phyloP scores from a whole-genome alignment of 2,113 vertebrate genomes.

The Boleophthalmus pectinirostris region DNA sequence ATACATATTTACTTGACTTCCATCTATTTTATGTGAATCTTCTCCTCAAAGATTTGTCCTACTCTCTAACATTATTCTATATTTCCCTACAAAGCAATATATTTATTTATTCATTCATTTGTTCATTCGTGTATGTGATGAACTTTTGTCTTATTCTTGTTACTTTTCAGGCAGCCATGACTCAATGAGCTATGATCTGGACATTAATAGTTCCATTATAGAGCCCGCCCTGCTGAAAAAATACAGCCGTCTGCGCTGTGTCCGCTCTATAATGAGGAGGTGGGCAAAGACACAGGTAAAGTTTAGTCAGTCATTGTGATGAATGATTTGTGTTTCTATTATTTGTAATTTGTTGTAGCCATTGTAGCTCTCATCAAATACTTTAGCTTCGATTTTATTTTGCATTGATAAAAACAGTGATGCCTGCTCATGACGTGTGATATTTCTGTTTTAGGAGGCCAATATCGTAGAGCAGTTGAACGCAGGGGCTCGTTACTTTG shows the following conservation, averaged over 20 bases:
- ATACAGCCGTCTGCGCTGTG: slow-evolving; percentile 33
- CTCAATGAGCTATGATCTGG: slow-evolving; percentile 63
- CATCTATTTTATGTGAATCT: too few relatives aligned
- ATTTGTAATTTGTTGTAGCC: background rate
- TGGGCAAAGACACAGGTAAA: slow-evolving; percentile 60
- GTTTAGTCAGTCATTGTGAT: background rate
- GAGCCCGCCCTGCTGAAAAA: slow-evolving; percentile 44
- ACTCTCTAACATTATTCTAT: too few relatives aligned
- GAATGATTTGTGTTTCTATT: background rate
- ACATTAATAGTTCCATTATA: slow-evolving; percentile 43
- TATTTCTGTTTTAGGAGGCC: slow-evolving; percentile 36
- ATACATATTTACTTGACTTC: too few relatives aligned
- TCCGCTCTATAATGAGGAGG: slow-evolving; percentile 25
- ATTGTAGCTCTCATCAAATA: background rate
- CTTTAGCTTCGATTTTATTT: background rate
- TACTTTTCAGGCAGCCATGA: slow-evolving; percentile 60
- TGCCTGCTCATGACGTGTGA: background rate
- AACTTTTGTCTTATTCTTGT: background rate
- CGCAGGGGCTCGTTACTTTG: slow-evolving; percentile 61
- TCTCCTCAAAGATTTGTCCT: too few relatives aligned
- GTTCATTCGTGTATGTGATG: too few relatives aligned
- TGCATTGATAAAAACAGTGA: background rate
- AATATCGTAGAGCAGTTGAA: slow-evolving; percentile 52
- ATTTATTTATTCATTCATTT: background rate
- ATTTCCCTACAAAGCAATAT: fast-evolving